Conservation (phyloP, 1,140 invertebrate genomes). For the Meteorus sp. region DNA sequence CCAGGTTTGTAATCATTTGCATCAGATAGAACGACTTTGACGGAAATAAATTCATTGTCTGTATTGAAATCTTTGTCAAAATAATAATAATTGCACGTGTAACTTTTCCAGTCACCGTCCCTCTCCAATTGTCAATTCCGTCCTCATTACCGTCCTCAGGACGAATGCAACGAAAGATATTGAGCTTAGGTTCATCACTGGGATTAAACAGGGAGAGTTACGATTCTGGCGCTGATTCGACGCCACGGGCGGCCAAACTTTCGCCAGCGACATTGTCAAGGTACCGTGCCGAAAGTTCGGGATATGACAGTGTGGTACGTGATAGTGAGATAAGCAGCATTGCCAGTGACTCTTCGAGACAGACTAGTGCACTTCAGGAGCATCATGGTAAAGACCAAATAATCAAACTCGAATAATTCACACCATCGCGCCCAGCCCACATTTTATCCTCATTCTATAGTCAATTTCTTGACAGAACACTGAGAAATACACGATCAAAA, state of each 20-base stretch:
- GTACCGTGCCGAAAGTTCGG: constrained; percentile 74
- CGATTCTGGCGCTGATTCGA: constrained; percentile 79
- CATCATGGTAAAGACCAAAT: constrained; percentile 51
- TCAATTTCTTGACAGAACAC: too few species aligned
- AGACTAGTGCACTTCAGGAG: constrained; percentile 67
- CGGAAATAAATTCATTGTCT: not conserved
- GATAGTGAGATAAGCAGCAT: constrained; percentile 85
- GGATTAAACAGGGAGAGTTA: constrained; percentile 69
- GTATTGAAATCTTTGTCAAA: not conserved
- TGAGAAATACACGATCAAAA: too few species aligned
- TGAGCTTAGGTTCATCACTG: constrained; percentile 63
- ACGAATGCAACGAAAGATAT: constrained; percentile 60
- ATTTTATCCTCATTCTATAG: not conserved
- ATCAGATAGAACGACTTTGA: not conserved
- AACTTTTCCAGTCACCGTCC: constrained; percentile 35
- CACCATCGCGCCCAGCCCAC: too few species aligned
- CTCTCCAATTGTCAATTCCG: constrained; percentile 58
- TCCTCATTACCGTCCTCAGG: constrained; percentile 60
- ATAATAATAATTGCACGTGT: too few species aligned
- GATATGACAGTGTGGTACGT: constrained; percentile 85
- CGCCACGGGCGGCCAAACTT: constrained; percentile 76
- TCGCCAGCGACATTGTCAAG: constrained; percentile 72
- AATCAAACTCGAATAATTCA: not conserved
- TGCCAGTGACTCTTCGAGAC: constrained; percentile 73
- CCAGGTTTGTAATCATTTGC: constrained; percentile 37